Evolutionary conservation across 2,113 vertebrate genomes (phyloP).

Genomic region (Ceratotherium simum): DNA sequence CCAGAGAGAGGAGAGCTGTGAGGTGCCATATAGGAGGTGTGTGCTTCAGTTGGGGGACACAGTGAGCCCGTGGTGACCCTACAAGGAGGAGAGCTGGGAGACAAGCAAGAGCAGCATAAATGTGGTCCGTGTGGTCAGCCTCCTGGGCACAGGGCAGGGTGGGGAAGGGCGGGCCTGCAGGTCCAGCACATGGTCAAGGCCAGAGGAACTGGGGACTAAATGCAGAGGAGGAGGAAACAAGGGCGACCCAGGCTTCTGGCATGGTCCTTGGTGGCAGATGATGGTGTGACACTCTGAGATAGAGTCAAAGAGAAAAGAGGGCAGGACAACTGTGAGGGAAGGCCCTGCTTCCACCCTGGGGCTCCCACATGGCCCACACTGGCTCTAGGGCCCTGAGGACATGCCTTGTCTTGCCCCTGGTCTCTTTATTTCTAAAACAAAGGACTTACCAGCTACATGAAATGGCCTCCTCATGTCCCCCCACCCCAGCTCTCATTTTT

Average conservation of each 20-base stretch:
- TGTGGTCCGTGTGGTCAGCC: fast-evolving
- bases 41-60: not conserved
- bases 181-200: not conserved
- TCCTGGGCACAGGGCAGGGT: not conserved
- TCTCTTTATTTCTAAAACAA: not conserved
- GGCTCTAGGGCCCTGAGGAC: not conserved
- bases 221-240: not conserved
- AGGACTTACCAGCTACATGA: not conserved
- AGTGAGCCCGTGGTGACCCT: not conserved
- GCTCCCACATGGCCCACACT: not conserved
- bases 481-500: not conserved
- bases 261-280: not conserved
- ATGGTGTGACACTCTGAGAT: not conserved
- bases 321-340: no score
- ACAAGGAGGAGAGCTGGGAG: not conserved
- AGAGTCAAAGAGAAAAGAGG: not conserved
- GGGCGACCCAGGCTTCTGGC: not conserved
- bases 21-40: not conserved
- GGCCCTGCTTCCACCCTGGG: not conserved
- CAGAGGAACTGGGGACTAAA: not conserved
- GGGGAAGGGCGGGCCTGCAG: not conserved
- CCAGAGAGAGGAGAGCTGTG: not conserved
- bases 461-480: not conserved
- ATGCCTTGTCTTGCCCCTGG: not conserved
- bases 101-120: not conserved